Percentiles rank a stretch among this genome's conserved stretches.
Evolutionary conservation across 2,797 vertebrate species (phyloP).

Genomic region (Phataginus tricuspis): DNA sequence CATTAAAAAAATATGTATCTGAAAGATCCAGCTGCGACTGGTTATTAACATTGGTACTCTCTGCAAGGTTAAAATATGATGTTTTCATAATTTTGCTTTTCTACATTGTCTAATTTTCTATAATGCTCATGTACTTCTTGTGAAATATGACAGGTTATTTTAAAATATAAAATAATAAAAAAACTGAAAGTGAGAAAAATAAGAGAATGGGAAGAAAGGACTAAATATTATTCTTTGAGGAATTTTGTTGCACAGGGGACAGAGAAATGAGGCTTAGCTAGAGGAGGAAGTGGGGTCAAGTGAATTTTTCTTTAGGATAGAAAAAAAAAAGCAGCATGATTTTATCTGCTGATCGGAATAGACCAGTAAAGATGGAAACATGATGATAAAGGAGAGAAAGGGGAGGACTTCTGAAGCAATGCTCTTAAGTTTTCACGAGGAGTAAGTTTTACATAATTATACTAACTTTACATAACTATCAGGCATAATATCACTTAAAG

Average conservation of each 20-base stretch:
- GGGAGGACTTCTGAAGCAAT: neutral
- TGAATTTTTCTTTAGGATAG: neutral
- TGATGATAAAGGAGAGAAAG: neutral
- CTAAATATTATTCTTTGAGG: neutral
- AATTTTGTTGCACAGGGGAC: neutral
- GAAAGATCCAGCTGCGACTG: neutral
- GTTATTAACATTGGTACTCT: neutral
- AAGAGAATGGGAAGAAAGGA: neutral
- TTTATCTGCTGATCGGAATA: neutral
- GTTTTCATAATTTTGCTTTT: neutral
- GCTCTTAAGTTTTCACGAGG: neutral
- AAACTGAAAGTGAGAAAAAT: neutral
- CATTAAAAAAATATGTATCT: neutral
- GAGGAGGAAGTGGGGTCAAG: neutral
- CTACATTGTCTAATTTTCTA: neutral
- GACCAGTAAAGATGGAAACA: neutral
- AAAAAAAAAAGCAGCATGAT: neutral
- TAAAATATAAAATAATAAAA: neutral
- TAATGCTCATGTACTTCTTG: neutral
- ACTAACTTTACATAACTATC: neutral
- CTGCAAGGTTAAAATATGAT: neutral
- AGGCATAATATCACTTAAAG: neutral
- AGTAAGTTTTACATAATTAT: neutral
- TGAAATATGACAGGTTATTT: neutral
- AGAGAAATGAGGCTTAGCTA: neutral